phyloP scores from a whole-genome alignment of 2,888 invertebrate species.

The Nomada hirtipes region DNA sequence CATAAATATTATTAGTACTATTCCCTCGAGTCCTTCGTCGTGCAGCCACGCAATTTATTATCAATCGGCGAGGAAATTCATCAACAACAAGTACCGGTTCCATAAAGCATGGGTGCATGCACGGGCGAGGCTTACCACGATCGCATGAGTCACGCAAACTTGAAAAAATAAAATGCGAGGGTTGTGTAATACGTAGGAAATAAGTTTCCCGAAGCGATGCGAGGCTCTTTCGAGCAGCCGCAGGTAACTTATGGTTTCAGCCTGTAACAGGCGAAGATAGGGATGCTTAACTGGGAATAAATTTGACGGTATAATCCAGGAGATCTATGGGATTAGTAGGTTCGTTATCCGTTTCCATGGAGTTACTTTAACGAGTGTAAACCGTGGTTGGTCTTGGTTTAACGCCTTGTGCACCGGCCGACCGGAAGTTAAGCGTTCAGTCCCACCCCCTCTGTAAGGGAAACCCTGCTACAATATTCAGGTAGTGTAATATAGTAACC shows the following conservation, averaged over 20 bases:
- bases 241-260: background rate
- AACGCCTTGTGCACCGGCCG: background rate
- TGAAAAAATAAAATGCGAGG: background rate
- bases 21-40: no score
- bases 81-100: background rate
- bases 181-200: constrained; percentile 5
- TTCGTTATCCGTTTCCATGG: constrained; percentile 21
- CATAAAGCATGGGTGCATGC: background rate
- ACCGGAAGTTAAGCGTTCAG: no score
- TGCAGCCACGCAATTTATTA: no score
- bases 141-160: constrained; percentile 20
- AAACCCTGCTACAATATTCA: no score
- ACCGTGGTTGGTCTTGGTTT: background rate
- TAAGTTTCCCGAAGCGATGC: background rate
- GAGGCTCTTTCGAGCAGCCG: background rate
- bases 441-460: no score
- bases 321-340: background rate
- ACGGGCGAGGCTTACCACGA: background rate
- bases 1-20: no score
- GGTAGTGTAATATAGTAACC: no score
- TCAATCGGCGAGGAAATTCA: constrained; percentile 14
- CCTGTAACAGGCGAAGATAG: background rate
- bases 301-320: background rate
- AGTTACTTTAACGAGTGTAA: background rate
- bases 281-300: background rate